These are phyloP conservation scores for Lithosia quadra DNA, from an alignment of 2,888 invertebrate species.

Conservation along the genomic window DNA sequence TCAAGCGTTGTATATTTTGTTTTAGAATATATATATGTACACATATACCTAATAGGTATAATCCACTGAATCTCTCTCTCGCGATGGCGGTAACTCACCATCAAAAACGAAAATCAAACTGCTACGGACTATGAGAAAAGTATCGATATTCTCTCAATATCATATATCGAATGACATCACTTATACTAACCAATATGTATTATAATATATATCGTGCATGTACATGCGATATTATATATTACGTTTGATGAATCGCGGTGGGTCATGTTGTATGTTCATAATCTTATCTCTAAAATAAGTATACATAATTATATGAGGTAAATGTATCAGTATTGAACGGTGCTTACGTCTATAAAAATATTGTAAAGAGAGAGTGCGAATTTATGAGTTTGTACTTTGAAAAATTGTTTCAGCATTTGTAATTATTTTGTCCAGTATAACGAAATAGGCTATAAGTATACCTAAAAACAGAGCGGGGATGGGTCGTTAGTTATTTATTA, in stretches of 20 bases:
- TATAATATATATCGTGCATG: neutral
- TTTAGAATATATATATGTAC: no score
- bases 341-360: neutral
- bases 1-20: no score
- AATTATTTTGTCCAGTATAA: neutral
- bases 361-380: neutral
- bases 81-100: no score
- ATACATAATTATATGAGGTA: slow-evolving; percentile 1
- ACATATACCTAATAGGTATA: no score
- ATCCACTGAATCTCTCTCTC: no score
- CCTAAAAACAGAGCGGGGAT: no score
- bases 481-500: no score
- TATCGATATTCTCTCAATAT: neutral
- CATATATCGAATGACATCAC: neutral
- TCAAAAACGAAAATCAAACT: no score
- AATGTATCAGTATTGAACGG: neutral
- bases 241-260: neutral
- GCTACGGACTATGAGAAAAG: neutral
- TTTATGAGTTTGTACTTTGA: neutral
- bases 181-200: neutral
- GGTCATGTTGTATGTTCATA: slow-evolving; percentile 4
- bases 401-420: no score
- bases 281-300: slow-evolving; percentile 3
- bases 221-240: neutral
- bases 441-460: no score